A percentile compares a stretch with the other conserved stretches of the same genome.
Evolutionary conservation across 2,113 vertebrate genomes (phyloP).

Genomic region (Ictalurus punctatus): DNA sequence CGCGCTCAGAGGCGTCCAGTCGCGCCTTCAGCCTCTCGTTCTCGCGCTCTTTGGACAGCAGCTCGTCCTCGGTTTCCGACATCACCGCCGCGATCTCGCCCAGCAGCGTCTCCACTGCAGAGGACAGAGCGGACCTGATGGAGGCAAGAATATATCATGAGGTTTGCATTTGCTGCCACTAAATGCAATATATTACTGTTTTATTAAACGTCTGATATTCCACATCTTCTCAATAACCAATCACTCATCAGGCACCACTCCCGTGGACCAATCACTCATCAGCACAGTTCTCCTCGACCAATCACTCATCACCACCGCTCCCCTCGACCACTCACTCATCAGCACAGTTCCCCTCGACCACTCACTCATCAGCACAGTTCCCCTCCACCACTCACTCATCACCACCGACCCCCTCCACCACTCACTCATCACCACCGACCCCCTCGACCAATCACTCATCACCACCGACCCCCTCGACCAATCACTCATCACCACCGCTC

Average conservation of each 20-base stretch:
- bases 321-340: not conserved
- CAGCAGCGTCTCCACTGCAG: slow-evolving; percentile 75
- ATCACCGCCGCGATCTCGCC: slow-evolving; percentile 74
- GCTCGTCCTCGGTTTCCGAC: slow-evolving; percentile 73
- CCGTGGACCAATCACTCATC: not conserved
- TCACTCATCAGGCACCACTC: not conserved
- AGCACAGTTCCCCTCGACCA: not conserved
- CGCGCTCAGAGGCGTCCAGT: slow-evolving; percentile 74
- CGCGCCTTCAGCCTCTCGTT: slow-evolving; percentile 75
- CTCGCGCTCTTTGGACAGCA: slow-evolving; percentile 74
- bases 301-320: too few species aligned
- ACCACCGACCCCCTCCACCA: not conserved
- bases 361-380: not conserved
- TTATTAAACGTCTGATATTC: not conserved
- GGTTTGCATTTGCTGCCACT: not conserved
- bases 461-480: not conserved
- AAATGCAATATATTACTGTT: not conserved
- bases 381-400: not conserved
- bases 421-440: too few species aligned
- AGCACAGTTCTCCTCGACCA: too few species aligned
- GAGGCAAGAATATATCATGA: slow-evolving; percentile 47
- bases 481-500: not conserved
- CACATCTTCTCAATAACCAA: not conserved
- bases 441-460: not conserved
- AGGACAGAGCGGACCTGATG: slow-evolving; percentile 73